Conservation (phyloP, 1,140 invertebrate genomes). For the Wiebesia pumilae region DNA sequence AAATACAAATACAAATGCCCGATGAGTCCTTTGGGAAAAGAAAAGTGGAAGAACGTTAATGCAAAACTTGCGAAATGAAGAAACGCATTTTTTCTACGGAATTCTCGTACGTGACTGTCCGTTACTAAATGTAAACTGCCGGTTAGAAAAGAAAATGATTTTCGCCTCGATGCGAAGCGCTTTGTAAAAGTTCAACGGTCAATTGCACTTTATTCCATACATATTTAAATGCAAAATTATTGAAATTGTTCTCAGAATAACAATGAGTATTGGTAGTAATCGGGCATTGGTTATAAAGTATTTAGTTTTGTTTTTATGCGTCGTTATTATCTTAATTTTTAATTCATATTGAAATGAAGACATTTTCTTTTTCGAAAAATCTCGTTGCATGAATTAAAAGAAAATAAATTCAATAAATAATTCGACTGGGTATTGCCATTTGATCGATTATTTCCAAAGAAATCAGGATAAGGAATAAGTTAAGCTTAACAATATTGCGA, state of each 20-base stretch:
- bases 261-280: slow-evolving; percentile 15
- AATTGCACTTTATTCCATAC: background rate
- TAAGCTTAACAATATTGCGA: too few species aligned
- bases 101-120: background rate
- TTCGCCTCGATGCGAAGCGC: background rate
- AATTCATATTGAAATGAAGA: background rate
- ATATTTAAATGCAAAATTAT: slow-evolving; percentile 43
- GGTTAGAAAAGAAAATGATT: slow-evolving; percentile 15
- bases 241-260: slow-evolving; percentile 37
- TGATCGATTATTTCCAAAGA: too few species aligned
- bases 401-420: too few species aligned
- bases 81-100: background rate
- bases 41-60: background rate
- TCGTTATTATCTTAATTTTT: background rate
- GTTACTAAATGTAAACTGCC: too few species aligned
- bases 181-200: slow-evolving; percentile 15
- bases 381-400: background rate
- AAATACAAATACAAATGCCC: background rate
- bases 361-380: background rate
- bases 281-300: background rate
- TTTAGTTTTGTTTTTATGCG: background rate
- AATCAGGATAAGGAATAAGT: too few species aligned
- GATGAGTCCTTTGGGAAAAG: background rate
- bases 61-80: background rate
- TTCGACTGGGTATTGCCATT: too few species aligned